Percentiles rank a stretch among this genome's conserved stretches.
Conservation (phyloP, 2,888 invertebrate genomes). For the Maniola hyperantus region DNA sequence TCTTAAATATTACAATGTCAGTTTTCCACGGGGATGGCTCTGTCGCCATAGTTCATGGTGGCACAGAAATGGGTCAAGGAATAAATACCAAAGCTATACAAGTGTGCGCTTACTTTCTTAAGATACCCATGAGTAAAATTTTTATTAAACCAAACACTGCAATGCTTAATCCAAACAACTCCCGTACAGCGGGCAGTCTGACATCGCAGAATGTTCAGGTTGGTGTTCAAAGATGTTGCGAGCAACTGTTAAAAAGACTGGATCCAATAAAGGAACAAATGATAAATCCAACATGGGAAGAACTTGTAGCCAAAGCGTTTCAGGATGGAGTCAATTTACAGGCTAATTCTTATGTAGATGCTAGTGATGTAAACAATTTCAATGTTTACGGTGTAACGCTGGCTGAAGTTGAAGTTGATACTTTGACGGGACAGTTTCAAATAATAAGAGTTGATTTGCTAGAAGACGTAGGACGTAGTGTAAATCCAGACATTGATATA, state of each 20-base stretch:
- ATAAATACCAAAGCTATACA: conserved; percentile 89
- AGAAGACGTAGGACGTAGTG: conserved; percentile 86
- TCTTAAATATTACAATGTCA: conserved; percentile 83
- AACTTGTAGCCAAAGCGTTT: conserved; percentile 75
- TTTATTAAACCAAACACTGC: conserved; percentile 82
- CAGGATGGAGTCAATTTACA: conserved; percentile 61
- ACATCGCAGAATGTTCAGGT: conserved; percentile 84
- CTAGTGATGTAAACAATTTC: conserved; percentile 48
- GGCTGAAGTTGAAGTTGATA: conserved; percentile 87
- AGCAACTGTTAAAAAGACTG: conserved; percentile 68
- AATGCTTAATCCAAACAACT: conserved; percentile 80
- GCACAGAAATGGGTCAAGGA: conserved; percentile 89
- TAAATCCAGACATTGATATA: conserved; percentile 86
- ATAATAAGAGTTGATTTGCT: conserved; percentile 84
- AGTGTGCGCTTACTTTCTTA: conserved; percentile 86
- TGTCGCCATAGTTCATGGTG: conserved; percentile 86
- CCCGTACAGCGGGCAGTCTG: conserved; percentile 82
- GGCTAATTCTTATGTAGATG: conserved; percentile 24
- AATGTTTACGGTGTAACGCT: conserved; percentile 81
- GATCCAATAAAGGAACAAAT: conserved; percentile 68
- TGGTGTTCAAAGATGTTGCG: conserved; percentile 77
- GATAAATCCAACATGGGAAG: conserved; percentile 76
- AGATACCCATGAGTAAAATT: conserved; percentile 84
- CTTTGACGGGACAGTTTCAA: conserved; percentile 87
- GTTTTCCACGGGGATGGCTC: conserved; percentile 88